A percentile compares a stretch with the other conserved stretches of the same genome.
phyloP scores from a whole-genome alignment of 2,797 vertebrate species.

The Xerus rutilus region DNA sequence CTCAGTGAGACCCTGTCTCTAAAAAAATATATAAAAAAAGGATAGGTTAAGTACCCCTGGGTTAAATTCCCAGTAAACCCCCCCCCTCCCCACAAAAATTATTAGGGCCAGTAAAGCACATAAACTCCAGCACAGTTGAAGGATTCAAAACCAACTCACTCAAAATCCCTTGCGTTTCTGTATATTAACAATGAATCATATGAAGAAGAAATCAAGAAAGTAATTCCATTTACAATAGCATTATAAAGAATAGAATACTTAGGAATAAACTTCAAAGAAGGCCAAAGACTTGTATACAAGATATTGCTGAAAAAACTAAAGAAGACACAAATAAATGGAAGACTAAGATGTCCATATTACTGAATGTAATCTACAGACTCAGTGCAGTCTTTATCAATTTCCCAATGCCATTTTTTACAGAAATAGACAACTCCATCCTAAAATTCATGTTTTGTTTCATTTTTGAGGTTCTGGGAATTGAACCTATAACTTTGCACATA shows the following conservation, averaged over 20 bases:
- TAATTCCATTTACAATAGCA: background rate
- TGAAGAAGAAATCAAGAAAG: slow-evolving; percentile 26
- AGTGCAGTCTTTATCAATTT: background rate
- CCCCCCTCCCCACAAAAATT: no score
- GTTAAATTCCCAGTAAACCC: no score
- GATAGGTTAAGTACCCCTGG: no score
- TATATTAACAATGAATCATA: background rate
- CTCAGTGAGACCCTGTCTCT: no score
- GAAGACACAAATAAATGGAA: background rate
- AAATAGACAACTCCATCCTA: background rate
- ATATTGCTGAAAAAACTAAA: background rate
- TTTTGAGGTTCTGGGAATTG: no score
- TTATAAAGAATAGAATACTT: background rate
- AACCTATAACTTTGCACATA: no score
- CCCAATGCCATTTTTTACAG: background rate
- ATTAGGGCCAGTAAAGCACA: background rate
- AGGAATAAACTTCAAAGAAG: background rate
- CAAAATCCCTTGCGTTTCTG: background rate
- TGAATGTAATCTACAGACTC: background rate
- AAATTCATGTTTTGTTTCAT: background rate
- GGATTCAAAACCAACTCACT: background rate
- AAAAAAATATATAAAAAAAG: no score
- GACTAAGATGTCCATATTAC: background rate
- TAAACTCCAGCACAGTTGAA: background rate
- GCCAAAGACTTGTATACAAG: background rate